Base-by-base conservation (phyloP, 2,113 vertebrate genomes). In the Lethenteron reissneri region DNA sequence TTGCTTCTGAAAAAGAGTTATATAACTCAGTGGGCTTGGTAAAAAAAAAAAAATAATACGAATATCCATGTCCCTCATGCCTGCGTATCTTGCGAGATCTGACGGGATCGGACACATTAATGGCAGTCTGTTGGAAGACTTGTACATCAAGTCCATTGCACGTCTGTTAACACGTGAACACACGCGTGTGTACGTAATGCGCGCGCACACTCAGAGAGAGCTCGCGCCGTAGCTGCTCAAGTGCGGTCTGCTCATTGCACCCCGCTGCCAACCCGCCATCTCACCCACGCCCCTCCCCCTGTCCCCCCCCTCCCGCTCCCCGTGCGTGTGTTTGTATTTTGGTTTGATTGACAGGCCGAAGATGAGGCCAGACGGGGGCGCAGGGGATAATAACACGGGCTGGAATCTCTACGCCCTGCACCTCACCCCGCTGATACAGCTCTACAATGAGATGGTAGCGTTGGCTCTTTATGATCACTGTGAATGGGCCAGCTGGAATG, bases 391-490 rank as follows among this genome's bases (percentile, higher is more conserved):
- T 41, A 41, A 41, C 64, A n/a, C n/a, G 25, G 25, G 64, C 25
- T 68, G 64, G 64, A 68, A 68, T 68, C n/a, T 68, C n/a, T 68
- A 68, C 25, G 64, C 64, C n/a, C 64, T 68, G 64, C n/a, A 68
- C n/a, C 64, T 68, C 25, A 25, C 64, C n/a, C 64, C 64, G 25
- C 64, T 25, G 10, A 17, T 68, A 68, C 64, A 11, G 9, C 64
- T 68, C 64, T 68, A 68, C 64, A n/a, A 68, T 68, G 64, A 68
- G 10, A n/a, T 68, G 64, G 64, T 68, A 68, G 64, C 64, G 64
- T 68, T 11, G 9, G 64, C 64, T 68, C 64, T 68, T n/a, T 17
- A 25, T 68, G n/a, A 10, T 8, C n/a, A 8, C n/a, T 10, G 64
- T 68, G 9, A 11, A 11, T 68, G 64, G 64, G n/a, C 25, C 64